Evolutionary conservation across 2,113 vertebrate genomes (phyloP).

Genomic region (Prunella himalayana): DNA sequence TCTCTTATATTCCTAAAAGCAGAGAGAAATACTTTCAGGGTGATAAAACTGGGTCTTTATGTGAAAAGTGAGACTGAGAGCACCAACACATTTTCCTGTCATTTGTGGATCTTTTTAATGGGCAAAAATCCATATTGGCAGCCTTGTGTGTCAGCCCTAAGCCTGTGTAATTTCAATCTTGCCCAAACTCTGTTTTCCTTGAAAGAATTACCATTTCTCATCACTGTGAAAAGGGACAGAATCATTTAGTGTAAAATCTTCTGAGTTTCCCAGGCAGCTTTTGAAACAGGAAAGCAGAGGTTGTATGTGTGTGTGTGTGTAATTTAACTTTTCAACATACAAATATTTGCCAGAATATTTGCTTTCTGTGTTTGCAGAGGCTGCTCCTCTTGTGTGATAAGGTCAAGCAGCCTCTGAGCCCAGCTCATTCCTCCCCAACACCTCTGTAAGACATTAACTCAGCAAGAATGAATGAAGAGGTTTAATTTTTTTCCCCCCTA

Average conservation of each 20-base stretch:
- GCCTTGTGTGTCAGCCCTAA: not conserved
- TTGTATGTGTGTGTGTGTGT: too few relatives aligned
- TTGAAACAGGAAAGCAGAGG: not conserved
- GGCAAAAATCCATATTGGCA: not conserved
- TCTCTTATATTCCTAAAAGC: not conserved
- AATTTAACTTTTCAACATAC: not conserved
- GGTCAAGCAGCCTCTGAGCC: not conserved
- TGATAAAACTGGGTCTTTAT: not conserved
- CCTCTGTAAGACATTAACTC: not conserved
- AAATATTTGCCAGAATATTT: not conserved
- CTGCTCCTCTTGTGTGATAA: not conserved
- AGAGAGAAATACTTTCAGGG: not conserved
- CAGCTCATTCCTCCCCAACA: not conserved
- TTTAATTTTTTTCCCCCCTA: not conserved
- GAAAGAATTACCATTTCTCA: not conserved
- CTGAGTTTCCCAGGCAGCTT: not conserved
- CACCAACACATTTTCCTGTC: not conserved
- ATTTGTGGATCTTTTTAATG: not conserved
- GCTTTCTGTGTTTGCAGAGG: not conserved
- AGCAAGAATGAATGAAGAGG: not conserved
- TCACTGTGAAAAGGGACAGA: not conserved
- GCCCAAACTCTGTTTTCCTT: not conserved
- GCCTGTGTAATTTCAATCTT: not conserved
- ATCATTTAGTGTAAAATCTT: not conserved
- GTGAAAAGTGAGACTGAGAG: not conserved